Percentiles rank a stretch among this genome's conserved stretches.
phyloP scores from a whole-genome alignment of 2,888 invertebrate species.

The Alentia gelatinosa region DNA sequence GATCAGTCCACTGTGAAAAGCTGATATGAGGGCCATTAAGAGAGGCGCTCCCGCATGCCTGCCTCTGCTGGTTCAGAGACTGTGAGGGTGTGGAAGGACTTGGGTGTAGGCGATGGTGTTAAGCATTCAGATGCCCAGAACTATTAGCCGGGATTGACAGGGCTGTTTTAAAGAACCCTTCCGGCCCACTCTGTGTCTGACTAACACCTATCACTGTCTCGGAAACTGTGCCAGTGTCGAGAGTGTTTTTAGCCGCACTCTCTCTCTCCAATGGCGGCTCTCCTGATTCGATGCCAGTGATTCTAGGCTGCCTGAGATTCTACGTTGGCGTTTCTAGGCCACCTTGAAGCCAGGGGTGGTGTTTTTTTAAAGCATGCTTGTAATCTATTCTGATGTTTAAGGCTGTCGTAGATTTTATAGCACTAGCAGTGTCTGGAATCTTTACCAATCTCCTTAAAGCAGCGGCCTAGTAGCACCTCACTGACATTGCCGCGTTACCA shows the following conservation, averaged over 20 bases:
- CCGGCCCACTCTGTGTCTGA: neutral
- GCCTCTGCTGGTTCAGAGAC: neutral
- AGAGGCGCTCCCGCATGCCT: neutral
- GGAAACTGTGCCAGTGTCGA: neutral
- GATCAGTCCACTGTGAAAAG: neutral
- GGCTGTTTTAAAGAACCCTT: neutral
- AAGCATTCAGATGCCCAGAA: constrained; percentile 35
- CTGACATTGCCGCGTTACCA: too few species aligned
- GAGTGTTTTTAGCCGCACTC: neutral
- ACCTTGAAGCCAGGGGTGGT: neutral
- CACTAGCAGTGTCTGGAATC: too few species aligned
- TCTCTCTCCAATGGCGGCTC: too few species aligned
- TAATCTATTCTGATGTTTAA: too few species aligned
- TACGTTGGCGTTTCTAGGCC: neutral
- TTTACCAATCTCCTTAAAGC: too few species aligned
- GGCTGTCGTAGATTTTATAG: too few species aligned
- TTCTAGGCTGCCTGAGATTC: neutral
- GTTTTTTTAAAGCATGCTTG: neutral
- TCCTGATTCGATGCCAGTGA: neutral
- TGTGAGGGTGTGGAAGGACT: neutral
- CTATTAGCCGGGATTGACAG: constrained; percentile 17
- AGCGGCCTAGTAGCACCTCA: too few species aligned
- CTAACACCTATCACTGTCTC: neutral
- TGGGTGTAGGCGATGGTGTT: neutral
- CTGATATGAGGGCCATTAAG: neutral